Evolutionary conservation across 2,113 vertebrate species (phyloP).

Genomic region (Cavia porcellus): DNA sequence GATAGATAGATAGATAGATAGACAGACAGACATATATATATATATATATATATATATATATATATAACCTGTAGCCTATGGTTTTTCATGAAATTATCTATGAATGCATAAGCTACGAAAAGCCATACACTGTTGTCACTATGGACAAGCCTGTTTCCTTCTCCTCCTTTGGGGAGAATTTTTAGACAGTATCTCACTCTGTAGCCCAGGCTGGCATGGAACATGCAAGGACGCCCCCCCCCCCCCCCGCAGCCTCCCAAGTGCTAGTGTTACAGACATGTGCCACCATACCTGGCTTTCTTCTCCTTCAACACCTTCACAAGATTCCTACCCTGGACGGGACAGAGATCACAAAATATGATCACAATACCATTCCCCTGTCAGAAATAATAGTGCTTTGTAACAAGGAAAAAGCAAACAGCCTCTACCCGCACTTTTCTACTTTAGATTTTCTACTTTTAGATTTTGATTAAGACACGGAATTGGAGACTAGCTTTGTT

Average conservation of each 20-base stretch:
- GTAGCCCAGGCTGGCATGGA: not conserved
- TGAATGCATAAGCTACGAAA: not conserved
- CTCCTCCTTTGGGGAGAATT: not conserved
- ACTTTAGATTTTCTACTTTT: not conserved
- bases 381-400: not conserved
- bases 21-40: too few species aligned
- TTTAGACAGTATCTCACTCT: not conserved
- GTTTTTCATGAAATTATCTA: too few species aligned
- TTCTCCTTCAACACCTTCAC: not conserved
- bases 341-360: not conserved
- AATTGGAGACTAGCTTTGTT: not conserved
- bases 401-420: not conserved
- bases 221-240: not conserved
- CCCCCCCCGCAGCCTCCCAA: not conserved
- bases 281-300: not conserved
- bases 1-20: too few species aligned
- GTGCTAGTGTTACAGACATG: not conserved
- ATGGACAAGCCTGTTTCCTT: not conserved
- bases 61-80: not conserved
- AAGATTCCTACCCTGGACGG: not conserved
- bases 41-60: too few species aligned
- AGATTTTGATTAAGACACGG: slow-evolving; percentile 25
- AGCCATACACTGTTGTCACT: not conserved
- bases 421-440: not conserved
- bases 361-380: not conserved